Conservation (phyloP, 1,140 invertebrate genomes). For the Drosophila rufa region DNA sequence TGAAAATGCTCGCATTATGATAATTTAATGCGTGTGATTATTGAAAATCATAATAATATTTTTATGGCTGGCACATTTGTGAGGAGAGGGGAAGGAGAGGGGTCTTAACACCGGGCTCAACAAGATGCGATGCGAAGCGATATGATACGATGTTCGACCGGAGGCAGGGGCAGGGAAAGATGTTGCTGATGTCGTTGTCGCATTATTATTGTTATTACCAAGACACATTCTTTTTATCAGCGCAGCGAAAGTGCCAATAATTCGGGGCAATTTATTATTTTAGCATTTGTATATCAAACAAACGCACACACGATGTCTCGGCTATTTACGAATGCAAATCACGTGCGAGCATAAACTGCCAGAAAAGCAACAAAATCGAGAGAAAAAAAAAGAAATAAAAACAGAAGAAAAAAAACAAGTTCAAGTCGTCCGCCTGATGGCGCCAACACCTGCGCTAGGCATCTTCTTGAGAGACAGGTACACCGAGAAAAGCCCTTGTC, state of each 20-base stretch:
- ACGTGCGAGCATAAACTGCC: conserved; percentile 76
- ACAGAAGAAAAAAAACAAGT: conserved; percentile 17
- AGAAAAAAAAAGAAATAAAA: conserved; percentile 10
- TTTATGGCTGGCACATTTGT: conserved; percentile 68
- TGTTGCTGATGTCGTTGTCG: conserved; percentile 73
- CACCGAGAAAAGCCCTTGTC: conserved; percentile 24
- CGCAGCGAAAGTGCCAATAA: conserved; percentile 77
- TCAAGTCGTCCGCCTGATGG: conserved; percentile 43
- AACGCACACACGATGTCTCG: conserved; percentile 45
- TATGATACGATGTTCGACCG: conserved; percentile 7
- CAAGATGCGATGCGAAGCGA: conserved; percentile 41
- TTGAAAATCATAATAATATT: conserved; percentile 83
- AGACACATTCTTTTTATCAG: conserved; percentile 80
- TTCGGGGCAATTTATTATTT: conserved; percentile 83
- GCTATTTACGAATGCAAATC: conserved; percentile 78
- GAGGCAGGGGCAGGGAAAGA: conserved; percentile 25
- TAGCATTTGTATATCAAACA: conserved; percentile 74
- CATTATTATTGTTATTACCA: conserved; percentile 84
- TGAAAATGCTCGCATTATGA: conserved; percentile 79
- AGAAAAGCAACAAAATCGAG: conserved; percentile 43
- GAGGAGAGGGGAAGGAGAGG: conserved; percentile 6
- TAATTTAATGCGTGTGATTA: conserved; percentile 82
- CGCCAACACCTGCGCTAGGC: conserved; percentile 63
- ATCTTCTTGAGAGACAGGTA: conserved; percentile 54
- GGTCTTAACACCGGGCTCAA: conserved; percentile 28